These are phyloP conservation scores for Pseudolaguvia tuberculata DNA, from an alignment of 2,113 vertebrate species.

Conservation along the genomic window DNA sequence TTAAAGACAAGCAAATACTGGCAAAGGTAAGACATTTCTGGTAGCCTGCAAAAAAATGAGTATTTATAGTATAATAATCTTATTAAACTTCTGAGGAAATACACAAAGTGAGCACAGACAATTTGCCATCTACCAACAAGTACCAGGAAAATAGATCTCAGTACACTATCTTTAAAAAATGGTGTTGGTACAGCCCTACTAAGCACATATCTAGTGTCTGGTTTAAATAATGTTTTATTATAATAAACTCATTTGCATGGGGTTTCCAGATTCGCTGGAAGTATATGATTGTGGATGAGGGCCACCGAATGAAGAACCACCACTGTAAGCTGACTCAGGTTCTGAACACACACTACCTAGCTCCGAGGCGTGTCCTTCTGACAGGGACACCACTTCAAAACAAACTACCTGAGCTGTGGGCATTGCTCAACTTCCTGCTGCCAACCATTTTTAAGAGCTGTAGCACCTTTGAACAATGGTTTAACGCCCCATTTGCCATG, in stretches of 20 bases:
- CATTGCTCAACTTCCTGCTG: slow-evolving; percentile 93
- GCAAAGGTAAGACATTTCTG: slow-evolving; percentile 90
- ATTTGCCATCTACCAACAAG: too few species aligned
- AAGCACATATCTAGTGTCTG: neutral
- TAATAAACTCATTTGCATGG: neutral
- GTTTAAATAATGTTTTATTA: neutral
- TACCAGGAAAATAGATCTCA: too few species aligned
- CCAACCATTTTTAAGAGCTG: slow-evolving; percentile 99
- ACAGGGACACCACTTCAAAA: slow-evolving; percentile 94
- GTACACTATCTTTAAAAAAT: too few species aligned
- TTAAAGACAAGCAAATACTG: slow-evolving; percentile 96
- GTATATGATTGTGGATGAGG: slow-evolving; percentile 98
- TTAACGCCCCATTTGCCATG: slow-evolving; percentile 97
- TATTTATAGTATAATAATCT: too few species aligned
- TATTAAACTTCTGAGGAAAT: too few species aligned
- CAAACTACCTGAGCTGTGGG: slow-evolving; percentile 97
- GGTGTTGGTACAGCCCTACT: too few species aligned
- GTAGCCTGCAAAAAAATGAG: too few species aligned
- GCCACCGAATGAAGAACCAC: slow-evolving; percentile 98
- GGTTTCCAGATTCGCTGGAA: slow-evolving; percentile 88
- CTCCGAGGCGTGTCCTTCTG: slow-evolving; percentile 85
- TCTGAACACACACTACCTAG: slow-evolving; percentile 94
- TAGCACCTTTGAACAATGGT: slow-evolving; percentile 98
- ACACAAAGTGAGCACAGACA: too few species aligned
- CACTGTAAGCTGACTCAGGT: slow-evolving; percentile 97